Base-by-base conservation (phyloP, 2,113 vertebrate species). In the Platysternon megacephalum region DNA sequence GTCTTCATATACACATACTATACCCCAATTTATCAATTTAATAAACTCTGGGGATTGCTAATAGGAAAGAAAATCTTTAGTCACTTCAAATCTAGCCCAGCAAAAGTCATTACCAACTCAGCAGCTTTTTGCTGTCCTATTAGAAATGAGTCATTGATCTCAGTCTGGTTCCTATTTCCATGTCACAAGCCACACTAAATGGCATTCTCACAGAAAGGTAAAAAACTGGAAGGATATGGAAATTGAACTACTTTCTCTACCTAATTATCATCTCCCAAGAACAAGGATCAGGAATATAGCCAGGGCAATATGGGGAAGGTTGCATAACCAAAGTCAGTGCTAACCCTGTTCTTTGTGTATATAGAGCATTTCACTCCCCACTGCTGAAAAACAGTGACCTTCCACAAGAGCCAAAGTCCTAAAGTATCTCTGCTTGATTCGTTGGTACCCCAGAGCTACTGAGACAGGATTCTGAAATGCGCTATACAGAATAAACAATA, bases 1-100 rank as follows among this genome's bases (percentile, higher is more conserved):
- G 17, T 79, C 0, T 32, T 4, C 2, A 76, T 53, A 8, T 3
- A 72, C 29, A 6, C 42, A 13, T 46, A 21, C 0, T 32, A 1
- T 19, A 79, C n/a, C 4, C 29, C 46, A 5, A 1, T n/a, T 65
- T 21, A 55, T 2, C 84, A 13, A 55, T 1, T 72, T 82, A 82
- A 76, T 26, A 1, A 65, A 82, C 1, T 87, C 55, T 87, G 4
- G 61, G 2, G 61, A 74, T 79, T 51, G 49, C 1, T 55, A 81
- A 81, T 49, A 12, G 56, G 6, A 58, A 89, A 88, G 46, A 61
- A 10, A 12, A 32, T 61, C 76, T 78, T 16, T 42, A 76, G 9
- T 2, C 49, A 58, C 5, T 28, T 89, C 35, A 87, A 52, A 56
- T 13, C 3, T 89, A 85, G 79, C 29, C 49, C 24, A 51, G 4